Conservation (phyloP, 2,113 vertebrate genomes). For the Rhinoderma darwinii region DNA sequence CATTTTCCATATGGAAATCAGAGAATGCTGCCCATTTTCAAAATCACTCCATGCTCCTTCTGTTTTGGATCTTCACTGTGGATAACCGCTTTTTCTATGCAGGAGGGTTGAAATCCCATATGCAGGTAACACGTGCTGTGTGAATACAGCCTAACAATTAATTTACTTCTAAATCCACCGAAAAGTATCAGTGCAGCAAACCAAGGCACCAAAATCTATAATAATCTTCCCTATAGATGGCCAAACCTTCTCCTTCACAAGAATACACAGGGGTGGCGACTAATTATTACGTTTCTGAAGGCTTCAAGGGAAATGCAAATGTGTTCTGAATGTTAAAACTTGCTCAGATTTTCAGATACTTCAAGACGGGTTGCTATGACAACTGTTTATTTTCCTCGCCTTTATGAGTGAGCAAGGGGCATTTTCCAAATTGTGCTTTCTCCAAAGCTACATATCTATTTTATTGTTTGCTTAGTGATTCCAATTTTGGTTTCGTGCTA, state of each 20-base stretch:
- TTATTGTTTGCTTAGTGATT: not conserved
- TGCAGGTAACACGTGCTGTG: no score
- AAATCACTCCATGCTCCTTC: no score
- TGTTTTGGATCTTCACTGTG: no score
- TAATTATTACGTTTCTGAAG: constrained; percentile 42
- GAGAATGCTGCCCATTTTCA: no score
- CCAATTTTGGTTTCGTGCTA: not conserved
- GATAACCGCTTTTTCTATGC: no score
- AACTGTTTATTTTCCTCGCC: constrained; percentile 30
- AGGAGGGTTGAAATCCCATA: no score
- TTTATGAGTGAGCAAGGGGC: constrained; percentile 35
- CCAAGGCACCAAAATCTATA: not conserved
- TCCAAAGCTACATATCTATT: constrained; percentile 4
- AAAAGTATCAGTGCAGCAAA: not conserved
- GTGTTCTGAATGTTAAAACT: constrained; percentile 53
- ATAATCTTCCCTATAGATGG: not conserved
- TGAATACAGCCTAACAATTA: no score
- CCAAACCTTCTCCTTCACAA: not conserved
- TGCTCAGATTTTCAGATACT: constrained; percentile 55
- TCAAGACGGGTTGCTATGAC: constrained; percentile 44
- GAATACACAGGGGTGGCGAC: not conserved
- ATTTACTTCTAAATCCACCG: not conserved
- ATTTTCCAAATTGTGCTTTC: constrained; percentile 40
- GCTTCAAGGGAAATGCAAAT: constrained; percentile 55
- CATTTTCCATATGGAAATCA: no score